Evolutionary conservation across 2,888 invertebrate genomes (phyloP).

Genomic region (Arrhopalites spinosus): DNA sequence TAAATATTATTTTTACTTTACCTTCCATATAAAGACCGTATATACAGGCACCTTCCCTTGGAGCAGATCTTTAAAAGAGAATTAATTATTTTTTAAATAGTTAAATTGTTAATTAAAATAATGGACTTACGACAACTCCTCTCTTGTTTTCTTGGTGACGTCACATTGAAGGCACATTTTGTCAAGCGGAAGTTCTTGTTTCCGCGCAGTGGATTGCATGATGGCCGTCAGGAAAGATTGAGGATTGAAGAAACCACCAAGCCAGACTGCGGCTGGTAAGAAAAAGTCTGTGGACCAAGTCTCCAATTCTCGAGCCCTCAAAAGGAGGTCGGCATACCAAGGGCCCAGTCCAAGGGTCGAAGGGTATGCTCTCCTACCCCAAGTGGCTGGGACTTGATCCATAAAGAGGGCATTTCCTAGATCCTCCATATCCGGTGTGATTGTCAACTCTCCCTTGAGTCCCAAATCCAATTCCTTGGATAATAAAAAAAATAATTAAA

Average conservation of each 20-base stretch:
- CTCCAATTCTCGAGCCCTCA: conserved; percentile 84
- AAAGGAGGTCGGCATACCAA: conserved; percentile 90
- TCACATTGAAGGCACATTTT: conserved; percentile 97
- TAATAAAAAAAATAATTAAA: background rate
- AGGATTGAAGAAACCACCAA: conserved; percentile 97
- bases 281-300: conserved; percentile 91
- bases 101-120: background rate
- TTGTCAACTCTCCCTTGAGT: conserved; percentile 86
- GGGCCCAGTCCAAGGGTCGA: conserved; percentile 83
- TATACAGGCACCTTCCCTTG: conserved; percentile 90
- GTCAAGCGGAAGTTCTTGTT: conserved; percentile 90
- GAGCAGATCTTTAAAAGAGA: conserved; percentile 70
- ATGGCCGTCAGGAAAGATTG: conserved; percentile 95
- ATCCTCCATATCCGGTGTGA: conserved; percentile 95
- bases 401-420: conserved; percentile 84
- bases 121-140: conserved; percentile 82
- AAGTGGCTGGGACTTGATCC: conserved; percentile 66
- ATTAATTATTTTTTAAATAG: background rate
- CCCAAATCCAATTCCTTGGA: background rate
- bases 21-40: conserved; percentile 93
- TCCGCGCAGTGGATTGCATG: conserved; percentile 95
- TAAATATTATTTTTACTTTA: too few relatives aligned
- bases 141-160: conserved; percentile 94
- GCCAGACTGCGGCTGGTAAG: conserved; percentile 69
- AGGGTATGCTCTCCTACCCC: conserved; percentile 89